Percentiles rank a stretch among this genome's conserved stretches.
phyloP scores from a whole-genome alignment of 1,140 invertebrate species.

The Macrostomum lignano region DNA sequence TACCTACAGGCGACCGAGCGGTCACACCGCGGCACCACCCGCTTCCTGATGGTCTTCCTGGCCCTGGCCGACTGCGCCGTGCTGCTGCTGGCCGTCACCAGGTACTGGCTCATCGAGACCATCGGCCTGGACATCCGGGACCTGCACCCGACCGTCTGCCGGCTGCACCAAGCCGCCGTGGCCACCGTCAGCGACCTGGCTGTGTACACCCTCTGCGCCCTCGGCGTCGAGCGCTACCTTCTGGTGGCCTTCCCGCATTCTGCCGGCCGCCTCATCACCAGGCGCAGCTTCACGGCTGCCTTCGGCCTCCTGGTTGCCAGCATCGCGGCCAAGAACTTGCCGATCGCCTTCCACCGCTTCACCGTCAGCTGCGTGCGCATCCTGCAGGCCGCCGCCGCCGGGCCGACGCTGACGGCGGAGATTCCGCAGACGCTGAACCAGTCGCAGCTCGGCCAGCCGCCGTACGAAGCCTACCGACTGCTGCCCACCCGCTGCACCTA shows the following conservation, averaged over 20 bases:
- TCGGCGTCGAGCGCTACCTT: background rate
- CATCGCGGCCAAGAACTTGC: background rate
- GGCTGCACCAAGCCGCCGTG: background rate
- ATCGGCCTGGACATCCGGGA: background rate
- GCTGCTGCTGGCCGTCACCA: background rate
- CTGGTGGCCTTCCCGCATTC: background rate
- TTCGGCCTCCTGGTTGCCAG: background rate
- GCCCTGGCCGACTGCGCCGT: background rate
- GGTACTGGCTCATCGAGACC: background rate
- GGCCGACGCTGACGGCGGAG: background rate
- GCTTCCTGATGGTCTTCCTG: constrained; percentile 2
- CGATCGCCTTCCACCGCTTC: background rate
- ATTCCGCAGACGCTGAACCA: background rate
- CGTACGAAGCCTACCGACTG: background rate
- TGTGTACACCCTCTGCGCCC: background rate
- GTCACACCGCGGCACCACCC: background rate
- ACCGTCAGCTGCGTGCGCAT: background rate
- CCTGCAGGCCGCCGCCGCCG: too few species aligned
- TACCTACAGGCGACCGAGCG: background rate
- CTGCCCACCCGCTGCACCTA: background rate
- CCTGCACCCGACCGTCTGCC: background rate
- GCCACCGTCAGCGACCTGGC: background rate
- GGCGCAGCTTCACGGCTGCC: background rate
- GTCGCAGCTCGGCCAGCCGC: background rate
- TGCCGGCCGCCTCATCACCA: background rate